Evolutionary conservation across 2,797 vertebrate genomes (phyloP).

Genomic region (Petrocephalus schoutedeni): DNA sequence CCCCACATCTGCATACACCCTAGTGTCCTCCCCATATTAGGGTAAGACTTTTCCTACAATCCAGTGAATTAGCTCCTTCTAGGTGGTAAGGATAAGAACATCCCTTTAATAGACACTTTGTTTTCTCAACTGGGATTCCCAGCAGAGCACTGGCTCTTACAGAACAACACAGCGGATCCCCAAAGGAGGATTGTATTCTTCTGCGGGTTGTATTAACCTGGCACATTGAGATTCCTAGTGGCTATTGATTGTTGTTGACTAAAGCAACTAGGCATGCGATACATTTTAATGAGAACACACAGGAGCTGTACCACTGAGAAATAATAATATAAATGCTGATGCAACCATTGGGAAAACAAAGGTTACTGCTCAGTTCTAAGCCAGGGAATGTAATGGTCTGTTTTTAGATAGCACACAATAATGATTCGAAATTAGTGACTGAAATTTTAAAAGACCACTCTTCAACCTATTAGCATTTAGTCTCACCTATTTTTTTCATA

Average conservation of each 20-base stretch:
- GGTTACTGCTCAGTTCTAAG: constrained; percentile 47
- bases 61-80: background rate
- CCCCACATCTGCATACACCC: background rate
- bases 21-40: background rate
- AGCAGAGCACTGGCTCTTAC: background rate
- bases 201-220: constrained; percentile 35
- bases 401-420: constrained; percentile 42
- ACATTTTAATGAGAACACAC: constrained; percentile 33
- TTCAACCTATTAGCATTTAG: constrained; percentile 20
- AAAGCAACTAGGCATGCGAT: constrained; percentile 52
- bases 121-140: background rate
- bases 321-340: constrained; percentile 50
- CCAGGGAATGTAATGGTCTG: constrained; percentile 33
- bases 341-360: constrained; percentile 38
- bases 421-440: constrained; percentile 44
- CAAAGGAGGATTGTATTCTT: background rate
- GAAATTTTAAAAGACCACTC: constrained; percentile 42
- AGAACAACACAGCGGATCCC: background rate
- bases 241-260: constrained; percentile 38
- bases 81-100: background rate
- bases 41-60: background rate
- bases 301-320: constrained; percentile 49
- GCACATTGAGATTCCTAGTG: constrained; percentile 36
- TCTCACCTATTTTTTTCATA: constrained; percentile 33
- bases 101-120: background rate